Evolutionary conservation across 1,140 invertebrate species (phyloP), one percentile per base, ranked within the genome.

Genomic region (Sweltsa coloradensis): DNA sequence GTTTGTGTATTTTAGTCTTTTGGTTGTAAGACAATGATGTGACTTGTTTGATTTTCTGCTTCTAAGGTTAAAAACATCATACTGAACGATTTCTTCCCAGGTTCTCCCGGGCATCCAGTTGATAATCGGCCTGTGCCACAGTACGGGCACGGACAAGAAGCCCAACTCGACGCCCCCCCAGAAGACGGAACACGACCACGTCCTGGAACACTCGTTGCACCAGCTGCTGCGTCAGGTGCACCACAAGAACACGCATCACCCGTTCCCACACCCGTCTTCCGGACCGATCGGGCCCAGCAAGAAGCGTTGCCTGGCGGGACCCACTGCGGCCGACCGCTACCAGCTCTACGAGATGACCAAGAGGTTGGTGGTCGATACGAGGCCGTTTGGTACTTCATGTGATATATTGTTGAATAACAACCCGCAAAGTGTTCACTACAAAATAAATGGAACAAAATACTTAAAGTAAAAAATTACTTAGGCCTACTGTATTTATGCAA

Each of bases 161-260:
- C 50, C 61, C 27, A 41, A 61, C 27, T 57, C 56, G 24, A 65
- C 71, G 2, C 60, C 72, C 13, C 65, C 70, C 3, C 47, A 66
- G 25, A 80, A 81, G 62, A 75, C 81, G 5, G 90, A 95, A 56
- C 90, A 96, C 60, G 92, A 96, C 68, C 89, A 95, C 62, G 92
- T 97, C 5, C 63, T 98, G 41, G 93, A 98, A 61, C 93, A 97
- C 65, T 95, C 91, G 0, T 66, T 98, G 22, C 92, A 97, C 69
- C 93, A 97, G 66, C 65, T 97, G 34, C 65, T 97, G 24, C 71
- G 92, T 14, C 88, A 95, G 59, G 82, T 92, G 6, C 93, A 97
- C 69, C 83, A 90, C 60, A 81, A 84, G 59, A 93, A 94, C 64
- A 85, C 89, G 5, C 86, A 93, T 69, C 87, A 91, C 67, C 86